phyloP scores from a whole-genome alignment of 2,888 invertebrate species.

The Bembecia ichneumoniformis region DNA sequence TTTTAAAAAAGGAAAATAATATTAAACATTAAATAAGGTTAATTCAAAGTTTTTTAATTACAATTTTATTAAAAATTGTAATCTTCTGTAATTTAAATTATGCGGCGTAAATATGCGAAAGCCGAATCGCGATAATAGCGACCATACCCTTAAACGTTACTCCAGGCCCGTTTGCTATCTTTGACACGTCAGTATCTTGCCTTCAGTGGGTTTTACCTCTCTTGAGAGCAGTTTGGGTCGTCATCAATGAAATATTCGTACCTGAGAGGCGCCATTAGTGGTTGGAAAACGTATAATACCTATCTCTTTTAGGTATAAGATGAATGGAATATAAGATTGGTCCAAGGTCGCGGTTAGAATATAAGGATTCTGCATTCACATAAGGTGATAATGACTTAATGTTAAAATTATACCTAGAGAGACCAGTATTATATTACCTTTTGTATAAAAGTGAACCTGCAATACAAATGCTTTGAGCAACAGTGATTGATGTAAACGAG shows the following conservation, averaged over 20 bases:
- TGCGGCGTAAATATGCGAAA: no score
- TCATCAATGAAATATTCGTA: background rate
- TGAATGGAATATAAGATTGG: background rate
- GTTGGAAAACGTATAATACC: background rate
- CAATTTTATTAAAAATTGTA: no score
- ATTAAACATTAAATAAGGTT: no score
- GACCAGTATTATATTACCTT: no score
- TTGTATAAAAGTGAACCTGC: no score
- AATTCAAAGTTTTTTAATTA: no score
- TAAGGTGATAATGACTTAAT: background rate
- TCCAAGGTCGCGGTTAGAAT: background rate
- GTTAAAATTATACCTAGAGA: no score
- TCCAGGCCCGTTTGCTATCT: background rate
- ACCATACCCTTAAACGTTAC: background rate
- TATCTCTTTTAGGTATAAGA: background rate
- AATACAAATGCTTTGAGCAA: no score
- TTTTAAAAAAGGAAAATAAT: no score
- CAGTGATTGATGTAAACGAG: no score
- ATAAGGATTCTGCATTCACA: background rate
- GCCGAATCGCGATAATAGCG: background rate
- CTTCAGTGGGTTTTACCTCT: constrained; percentile 9
- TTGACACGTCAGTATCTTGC: constrained; percentile 7
- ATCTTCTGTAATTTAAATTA: no score
- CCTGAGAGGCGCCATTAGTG: background rate
- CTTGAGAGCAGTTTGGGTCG: constrained; percentile 1